Evolutionary conservation across 2,888 invertebrate species (phyloP).

Genomic region (Cotesia congregata): DNA sequence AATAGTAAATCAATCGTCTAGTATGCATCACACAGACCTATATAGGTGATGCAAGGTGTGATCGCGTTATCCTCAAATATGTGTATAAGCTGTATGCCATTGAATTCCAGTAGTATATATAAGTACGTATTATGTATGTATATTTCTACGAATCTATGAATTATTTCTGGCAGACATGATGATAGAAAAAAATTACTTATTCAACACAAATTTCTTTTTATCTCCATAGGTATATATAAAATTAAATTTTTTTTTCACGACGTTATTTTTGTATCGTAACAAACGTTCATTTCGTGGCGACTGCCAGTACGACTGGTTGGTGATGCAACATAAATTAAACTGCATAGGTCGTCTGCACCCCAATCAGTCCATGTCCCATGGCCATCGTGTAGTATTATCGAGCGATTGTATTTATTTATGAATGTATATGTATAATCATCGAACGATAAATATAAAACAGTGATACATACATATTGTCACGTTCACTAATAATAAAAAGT

Average conservation of each 20-base stretch:
- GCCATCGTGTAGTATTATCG: conserved; percentile 62
- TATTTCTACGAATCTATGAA: neutral
- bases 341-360: conserved; percentile 63
- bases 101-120: conserved; percentile 15
- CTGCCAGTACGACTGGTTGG: conserved; percentile 60
- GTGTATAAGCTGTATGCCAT: conserved; percentile 31
- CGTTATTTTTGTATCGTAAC: neutral
- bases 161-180: neutral
- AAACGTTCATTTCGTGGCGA: conserved; percentile 39
- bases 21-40: neutral
- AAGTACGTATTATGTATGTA: neutral
- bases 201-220: conserved; percentile 3
- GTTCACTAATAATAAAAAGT: neutral
- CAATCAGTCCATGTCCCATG: conserved; percentile 64
- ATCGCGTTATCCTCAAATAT: conserved; percentile 37
- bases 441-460: conserved; percentile 19
- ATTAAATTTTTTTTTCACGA: conserved; percentile 2
- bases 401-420: conserved; percentile 43
- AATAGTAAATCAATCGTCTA: neutral
- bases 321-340: conserved; percentile 66
- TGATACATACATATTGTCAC: neutral
- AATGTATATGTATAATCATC: conserved; percentile 45
- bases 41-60: neutral
- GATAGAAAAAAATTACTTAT: neutral
- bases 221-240: neutral